Percentiles rank a stretch among this genome's conserved stretches.
These are phyloP conservation scores for Odontophorus gujanensis DNA, from an alignment of 2,113 vertebrate species.

Conservation along the genomic window DNA sequence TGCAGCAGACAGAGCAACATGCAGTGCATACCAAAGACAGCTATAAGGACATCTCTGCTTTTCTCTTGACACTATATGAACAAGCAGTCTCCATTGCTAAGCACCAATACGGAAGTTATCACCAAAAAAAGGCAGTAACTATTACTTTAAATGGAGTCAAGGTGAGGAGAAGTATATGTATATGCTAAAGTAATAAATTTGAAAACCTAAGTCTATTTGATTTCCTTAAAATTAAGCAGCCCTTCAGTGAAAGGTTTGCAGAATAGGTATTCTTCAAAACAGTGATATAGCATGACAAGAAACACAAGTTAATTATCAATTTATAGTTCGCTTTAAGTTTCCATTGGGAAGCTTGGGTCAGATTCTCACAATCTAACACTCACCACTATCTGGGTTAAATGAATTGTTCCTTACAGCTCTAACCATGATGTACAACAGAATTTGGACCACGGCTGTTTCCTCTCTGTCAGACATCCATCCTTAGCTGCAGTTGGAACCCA, in stretches of 20 bases:
- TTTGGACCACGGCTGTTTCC: constrained; percentile 38
- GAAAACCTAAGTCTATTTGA: not conserved
- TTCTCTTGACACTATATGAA: not conserved
- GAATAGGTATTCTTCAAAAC: not conserved
- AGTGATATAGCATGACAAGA: not conserved
- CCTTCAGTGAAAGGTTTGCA: not conserved
- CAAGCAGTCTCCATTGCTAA: not conserved
- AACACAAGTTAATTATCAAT: not conserved
- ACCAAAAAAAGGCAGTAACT: not conserved
- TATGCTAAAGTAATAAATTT: not conserved
- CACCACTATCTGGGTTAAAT: constrained; percentile 31
- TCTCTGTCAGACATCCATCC: constrained; percentile 38
- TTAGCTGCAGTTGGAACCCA: constrained; percentile 21
- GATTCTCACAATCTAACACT: not conserved
- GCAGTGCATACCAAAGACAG: not conserved
- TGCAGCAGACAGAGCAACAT: not conserved
- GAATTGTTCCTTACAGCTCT: constrained; percentile 43
- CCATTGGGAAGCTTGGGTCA: constrained; percentile 20
- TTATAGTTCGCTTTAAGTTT: constrained; percentile 46
- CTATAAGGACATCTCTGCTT: not conserved
- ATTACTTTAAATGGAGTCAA: not conserved
- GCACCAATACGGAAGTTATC: not conserved
- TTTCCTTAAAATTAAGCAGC: constrained; percentile 7
- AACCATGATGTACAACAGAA: constrained; percentile 47
- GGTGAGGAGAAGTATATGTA: not conserved